Evolutionary conservation across 2,888 invertebrate genomes (phyloP).

Genomic region (Amphipyra berbera): DNA sequence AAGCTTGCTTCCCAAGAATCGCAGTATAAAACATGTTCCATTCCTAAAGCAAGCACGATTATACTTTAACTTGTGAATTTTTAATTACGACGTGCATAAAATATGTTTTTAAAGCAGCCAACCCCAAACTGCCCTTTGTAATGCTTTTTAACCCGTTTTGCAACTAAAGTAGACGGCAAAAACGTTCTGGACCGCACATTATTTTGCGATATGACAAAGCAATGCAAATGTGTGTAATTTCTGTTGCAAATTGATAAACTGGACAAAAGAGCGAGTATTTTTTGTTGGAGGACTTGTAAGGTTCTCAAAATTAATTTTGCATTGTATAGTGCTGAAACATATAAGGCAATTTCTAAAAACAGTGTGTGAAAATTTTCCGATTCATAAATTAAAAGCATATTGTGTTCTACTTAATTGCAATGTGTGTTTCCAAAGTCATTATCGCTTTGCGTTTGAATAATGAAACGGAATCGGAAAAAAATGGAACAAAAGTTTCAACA

Average conservation of each 20-base stretch:
- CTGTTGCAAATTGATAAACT: constrained; percentile 53
- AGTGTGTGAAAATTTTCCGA: no score
- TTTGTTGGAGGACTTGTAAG: constrained; percentile 1
- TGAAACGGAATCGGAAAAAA: no score
- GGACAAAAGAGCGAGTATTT: constrained; percentile 7
- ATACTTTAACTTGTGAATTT: constrained; percentile 8
- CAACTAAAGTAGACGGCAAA: constrained; percentile 35
- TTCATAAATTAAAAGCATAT: no score
- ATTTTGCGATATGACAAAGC: constrained; percentile 42
- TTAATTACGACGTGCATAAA: constrained; percentile 33
- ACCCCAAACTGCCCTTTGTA: constrained; percentile 38
- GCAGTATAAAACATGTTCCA: not conserved
- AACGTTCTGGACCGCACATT: constrained; percentile 30
- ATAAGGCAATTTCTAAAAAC: no score
- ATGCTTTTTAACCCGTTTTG: constrained; percentile 36
- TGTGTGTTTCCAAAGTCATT: no score
- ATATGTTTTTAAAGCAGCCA: constrained; percentile 40
- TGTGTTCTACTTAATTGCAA: no score
- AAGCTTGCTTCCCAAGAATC: no score
- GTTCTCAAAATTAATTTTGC: no score
- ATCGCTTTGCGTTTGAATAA: no score
- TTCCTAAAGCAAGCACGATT: not conserved
- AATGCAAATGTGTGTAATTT: constrained; percentile 53
- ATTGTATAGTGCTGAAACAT: no score
- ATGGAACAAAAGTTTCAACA: no score